These are phyloP conservation scores for Progne subis DNA, from an alignment of 2,113 vertebrate species.

Conservation along the genomic window DNA sequence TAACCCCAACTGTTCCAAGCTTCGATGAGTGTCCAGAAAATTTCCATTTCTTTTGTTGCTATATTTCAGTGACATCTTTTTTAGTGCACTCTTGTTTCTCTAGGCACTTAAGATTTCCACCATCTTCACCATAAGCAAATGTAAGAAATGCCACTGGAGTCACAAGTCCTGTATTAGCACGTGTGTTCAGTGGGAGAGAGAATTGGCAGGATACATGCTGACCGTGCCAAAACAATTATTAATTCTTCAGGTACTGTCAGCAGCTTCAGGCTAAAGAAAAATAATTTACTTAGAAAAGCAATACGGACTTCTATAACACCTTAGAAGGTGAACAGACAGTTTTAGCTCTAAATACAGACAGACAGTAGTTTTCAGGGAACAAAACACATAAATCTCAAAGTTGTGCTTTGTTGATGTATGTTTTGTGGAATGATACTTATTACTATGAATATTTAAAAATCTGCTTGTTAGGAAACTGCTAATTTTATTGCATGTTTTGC, in stretches of 20 bases:
- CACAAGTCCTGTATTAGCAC: background rate
- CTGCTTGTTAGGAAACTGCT: background rate
- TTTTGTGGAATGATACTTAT: background rate
- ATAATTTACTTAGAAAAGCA: constrained; percentile 57
- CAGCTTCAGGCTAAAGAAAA: constrained; percentile 48
- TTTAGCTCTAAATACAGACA: constrained; percentile 23
- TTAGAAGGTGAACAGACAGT: background rate
- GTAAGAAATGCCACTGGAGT: background rate
- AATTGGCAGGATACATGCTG: background rate
- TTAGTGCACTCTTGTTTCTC: background rate
- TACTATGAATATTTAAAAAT: background rate
- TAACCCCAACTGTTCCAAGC: background rate
- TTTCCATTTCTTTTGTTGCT: background rate
- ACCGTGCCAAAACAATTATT: constrained; percentile 32
- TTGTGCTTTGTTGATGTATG: background rate
- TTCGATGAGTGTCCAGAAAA: background rate
- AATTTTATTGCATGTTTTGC: background rate
- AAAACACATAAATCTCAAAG: background rate
- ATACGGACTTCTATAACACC: background rate
- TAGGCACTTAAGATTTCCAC: background rate
- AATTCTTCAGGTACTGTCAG: constrained; percentile 50
- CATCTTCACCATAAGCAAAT: background rate
- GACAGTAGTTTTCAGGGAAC: background rate
- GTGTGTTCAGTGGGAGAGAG: background rate
- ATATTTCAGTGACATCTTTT: background rate